Percentiles rank a stretch among this genome's conserved stretches.
Evolutionary conservation across 2,888 invertebrate species (phyloP).

Genomic region (Tenodera sinensis): DNA sequence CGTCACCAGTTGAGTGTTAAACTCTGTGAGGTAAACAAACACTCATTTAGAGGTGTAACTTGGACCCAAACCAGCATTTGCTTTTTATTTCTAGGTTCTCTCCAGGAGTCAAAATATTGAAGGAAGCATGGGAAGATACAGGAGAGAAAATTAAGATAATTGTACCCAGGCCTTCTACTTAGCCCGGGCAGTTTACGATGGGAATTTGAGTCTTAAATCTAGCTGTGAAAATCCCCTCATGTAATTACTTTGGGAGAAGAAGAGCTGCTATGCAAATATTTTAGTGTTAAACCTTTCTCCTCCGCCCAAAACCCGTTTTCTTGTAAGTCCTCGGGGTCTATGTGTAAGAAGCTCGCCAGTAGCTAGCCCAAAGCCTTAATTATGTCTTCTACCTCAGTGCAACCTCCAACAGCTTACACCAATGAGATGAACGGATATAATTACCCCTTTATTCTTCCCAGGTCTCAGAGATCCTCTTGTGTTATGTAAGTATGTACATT

Average conservation of each 20-base stretch:
- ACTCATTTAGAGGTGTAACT: background rate
- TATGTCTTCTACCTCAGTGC: background rate
- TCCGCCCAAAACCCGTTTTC: background rate
- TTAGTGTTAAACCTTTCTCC: background rate
- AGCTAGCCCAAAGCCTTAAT: slow-evolving; percentile 4
- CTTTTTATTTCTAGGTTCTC: background rate
- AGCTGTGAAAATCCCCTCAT: slow-evolving; percentile 22
- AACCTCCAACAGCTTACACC: background rate
- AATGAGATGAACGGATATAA: background rate
- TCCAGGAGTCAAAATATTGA: background rate
- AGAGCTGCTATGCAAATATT: slow-evolving; percentile 11
- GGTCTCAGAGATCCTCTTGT: background rate
- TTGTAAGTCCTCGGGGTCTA: background rate
- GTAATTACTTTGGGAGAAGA: slow-evolving; percentile 24
- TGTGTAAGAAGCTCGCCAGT: background rate
- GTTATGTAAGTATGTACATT: background rate
- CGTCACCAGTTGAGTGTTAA: no score
- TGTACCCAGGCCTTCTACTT: background rate
- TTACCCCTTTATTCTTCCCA: background rate
- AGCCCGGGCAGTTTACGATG: background rate
- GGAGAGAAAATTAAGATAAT: slow-evolving; percentile 22
- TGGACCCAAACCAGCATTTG: background rate
- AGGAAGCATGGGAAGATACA: background rate
- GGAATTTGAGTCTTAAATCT: slow-evolving; percentile 25
- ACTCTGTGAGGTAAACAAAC: no score